These are phyloP conservation scores for Malaclemys terrapin DNA, from an alignment of 2,113 vertebrate genomes.

Conservation along the genomic window DNA sequence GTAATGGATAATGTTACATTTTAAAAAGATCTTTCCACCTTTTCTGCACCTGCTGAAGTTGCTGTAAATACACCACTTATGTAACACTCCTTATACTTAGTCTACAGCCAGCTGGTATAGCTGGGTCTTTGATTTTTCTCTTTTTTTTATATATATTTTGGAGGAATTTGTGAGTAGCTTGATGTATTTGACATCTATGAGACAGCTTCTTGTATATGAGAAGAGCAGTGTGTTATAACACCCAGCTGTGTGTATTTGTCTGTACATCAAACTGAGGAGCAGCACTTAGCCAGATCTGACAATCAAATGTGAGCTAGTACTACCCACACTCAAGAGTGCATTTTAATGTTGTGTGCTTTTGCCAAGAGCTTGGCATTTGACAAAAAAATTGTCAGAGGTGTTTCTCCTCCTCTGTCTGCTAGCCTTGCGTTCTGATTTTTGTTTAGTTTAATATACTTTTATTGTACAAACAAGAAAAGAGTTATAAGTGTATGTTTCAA, in stretches of 20 bases:
- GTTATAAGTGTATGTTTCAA: background rate
- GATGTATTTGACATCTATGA: conserved; percentile 91
- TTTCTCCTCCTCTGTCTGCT: conserved; percentile 6
- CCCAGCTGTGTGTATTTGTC: conserved; percentile 83
- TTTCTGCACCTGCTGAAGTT: background rate
- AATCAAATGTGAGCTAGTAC: conserved; percentile 57
- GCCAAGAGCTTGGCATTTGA: conserved; percentile 83
- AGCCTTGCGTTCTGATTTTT: background rate
- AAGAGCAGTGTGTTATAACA: conserved; percentile 77
- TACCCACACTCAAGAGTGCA: conserved; percentile 71
- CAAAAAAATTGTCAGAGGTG: conserved; percentile 76
- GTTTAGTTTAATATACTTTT: background rate
- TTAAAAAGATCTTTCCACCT: background rate
- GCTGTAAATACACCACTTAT: background rate
- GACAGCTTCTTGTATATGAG: conserved; percentile 85
- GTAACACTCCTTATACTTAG: background rate
- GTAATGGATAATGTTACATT: background rate
- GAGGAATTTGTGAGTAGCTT: conserved; percentile 89
- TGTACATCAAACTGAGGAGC: conserved; percentile 74
- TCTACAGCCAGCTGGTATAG: conserved; percentile 74
- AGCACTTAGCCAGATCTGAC: conserved; percentile 77
- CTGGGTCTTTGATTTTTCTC: conserved; percentile 56
- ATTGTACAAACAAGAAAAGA: background rate
- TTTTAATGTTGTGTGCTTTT: conserved; percentile 85
- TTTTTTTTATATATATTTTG: conserved; percentile 72